Evolutionary conservation across 2,113 vertebrate species (phyloP).

Genomic region (Cercocebus atys): DNA sequence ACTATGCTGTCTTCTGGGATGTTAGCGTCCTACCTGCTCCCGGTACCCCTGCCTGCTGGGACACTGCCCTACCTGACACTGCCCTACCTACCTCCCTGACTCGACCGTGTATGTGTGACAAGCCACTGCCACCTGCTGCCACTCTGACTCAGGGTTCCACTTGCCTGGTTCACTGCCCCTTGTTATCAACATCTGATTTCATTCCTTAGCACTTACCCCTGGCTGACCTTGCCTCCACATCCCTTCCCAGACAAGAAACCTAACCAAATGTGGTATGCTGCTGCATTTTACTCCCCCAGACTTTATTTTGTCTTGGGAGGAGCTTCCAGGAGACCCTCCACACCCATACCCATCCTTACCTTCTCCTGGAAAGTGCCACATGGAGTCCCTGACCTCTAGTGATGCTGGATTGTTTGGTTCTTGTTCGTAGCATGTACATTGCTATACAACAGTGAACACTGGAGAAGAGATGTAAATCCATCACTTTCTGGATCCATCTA

Average conservation of each 20-base stretch:
- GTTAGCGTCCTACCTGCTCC: not conserved
- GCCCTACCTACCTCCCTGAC: not conserved
- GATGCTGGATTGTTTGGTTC: not conserved
- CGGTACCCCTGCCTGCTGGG: not conserved
- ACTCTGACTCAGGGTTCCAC: not conserved
- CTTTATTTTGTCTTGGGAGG: not conserved
- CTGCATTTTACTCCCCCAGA: not conserved
- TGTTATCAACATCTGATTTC: not conserved
- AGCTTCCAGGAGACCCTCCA: fast-evolving
- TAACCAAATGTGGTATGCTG: not conserved
- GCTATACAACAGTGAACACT: not conserved
- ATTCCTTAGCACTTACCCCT: not conserved
- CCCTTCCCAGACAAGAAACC: not conserved
- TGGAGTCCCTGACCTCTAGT: not conserved
- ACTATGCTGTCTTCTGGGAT: not conserved
- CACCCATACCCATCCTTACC: not conserved
- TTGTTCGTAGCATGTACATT: not conserved
- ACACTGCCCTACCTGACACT: not conserved
- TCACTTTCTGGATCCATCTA: not conserved
- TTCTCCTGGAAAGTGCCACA: fast-evolving
- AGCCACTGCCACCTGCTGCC: not conserved
- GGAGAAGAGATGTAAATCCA: not conserved
- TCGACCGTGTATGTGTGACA: not conserved
- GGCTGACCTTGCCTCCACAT: not conserved
- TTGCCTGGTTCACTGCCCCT: not conserved